Evolutionary conservation across 2,888 invertebrate genomes (phyloP), one percentile per base, ranked within the genome.

Genomic region (Unio delphinus): DNA sequence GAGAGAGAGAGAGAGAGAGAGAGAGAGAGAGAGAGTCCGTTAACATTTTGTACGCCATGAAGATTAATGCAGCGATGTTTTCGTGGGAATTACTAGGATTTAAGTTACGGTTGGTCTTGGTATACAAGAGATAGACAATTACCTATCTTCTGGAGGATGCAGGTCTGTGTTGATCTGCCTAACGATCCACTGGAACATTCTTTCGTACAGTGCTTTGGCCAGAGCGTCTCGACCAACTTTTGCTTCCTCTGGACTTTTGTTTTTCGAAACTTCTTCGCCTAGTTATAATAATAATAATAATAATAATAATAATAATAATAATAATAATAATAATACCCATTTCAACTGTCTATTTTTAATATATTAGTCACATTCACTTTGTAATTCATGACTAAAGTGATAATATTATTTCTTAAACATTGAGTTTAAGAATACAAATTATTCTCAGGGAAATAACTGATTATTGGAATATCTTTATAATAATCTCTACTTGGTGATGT

Each of bases 111-210:
- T 45, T 15, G 6, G 11, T 45, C 45, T 11, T 45, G 11, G 45
- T 45, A 15, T 45, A 45, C 15, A 45, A 45, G 45, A 45, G 45
- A 45, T 1, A 11, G 30, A 20, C 11, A 5, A 8, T 54, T 65
- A 54, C 79, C 68, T 45, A 3, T 45, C 45, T 45, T 3, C 45
- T 45, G 8, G 15, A 45, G 45, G 45, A n/a, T 69, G 68, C 45
- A 86, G 67, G 64, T 83, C 70, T 54, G 67, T 60, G 69, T 86
- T 86, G 59, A 85, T 81, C 61, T 80, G 79, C 20, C 70, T 68
- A 20, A 86, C 82, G 60, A 86, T 81, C 86, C 86, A 87, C 5
- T 77, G 76, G 67, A 87, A 87, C 60, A 86, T 72, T 20, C 81
- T 64, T 5, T 73, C 70, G 67, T 87, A 87, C 55, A 87, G 67